Evolutionary conservation across 2,113 vertebrate genomes (phyloP).

Genomic region (Lamprotornis superbus): DNA sequence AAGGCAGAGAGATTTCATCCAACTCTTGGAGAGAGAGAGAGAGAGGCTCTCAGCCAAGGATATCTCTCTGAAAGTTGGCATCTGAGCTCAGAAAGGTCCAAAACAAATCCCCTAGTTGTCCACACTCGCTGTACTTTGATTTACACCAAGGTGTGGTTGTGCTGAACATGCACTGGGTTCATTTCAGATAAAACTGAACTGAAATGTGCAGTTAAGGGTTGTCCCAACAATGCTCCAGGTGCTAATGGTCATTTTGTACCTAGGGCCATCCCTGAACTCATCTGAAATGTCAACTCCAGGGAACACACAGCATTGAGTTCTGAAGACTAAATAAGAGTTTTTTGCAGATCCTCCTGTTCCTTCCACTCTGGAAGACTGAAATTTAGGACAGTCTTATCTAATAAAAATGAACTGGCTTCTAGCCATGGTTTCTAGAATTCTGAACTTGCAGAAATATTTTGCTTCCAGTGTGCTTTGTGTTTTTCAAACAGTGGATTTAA

Average conservation of each 20-base stretch:
- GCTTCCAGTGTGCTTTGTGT: neutral
- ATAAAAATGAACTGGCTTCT: neutral
- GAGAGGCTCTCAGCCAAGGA: neutral
- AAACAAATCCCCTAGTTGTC: neutral
- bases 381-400: neutral
- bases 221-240: neutral
- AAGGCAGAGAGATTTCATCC: neutral
- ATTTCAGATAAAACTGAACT: neutral
- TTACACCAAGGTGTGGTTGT: neutral
- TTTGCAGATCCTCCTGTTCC: neutral
- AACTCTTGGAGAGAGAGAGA: neutral
- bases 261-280: neutral
- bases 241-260: neutral
- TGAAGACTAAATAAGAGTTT: rapidly evolving
- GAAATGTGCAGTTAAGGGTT: neutral
- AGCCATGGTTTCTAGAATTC: neutral
- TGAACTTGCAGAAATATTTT: neutral
- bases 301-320: neutral
- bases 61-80: neutral
- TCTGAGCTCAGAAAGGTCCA: neutral
- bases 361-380: neutral
- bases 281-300: neutral
- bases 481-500: neutral
- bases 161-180: neutral
- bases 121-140: neutral